Evolutionary conservation across 2,797 vertebrate species (phyloP), one percentile per base, ranked within the genome.

Genomic region (Spinus pinus): DNA sequence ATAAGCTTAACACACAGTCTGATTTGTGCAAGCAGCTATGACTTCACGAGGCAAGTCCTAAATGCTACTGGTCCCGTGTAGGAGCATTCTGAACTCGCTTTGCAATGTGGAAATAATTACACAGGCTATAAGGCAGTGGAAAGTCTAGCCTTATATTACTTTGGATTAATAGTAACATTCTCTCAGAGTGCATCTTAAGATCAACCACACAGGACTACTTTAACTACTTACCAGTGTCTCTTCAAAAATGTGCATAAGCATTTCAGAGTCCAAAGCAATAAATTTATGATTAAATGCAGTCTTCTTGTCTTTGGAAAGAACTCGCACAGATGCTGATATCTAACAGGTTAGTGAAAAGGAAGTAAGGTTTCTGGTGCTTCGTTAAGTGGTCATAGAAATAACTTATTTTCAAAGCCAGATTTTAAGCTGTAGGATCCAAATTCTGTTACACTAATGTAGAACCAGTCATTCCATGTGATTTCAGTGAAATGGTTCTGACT

Each of bases 301-400:
- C 49, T 30, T 93, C 28, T 49, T 86, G 42, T 83, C 62, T 78
- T 96, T 96, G 65, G 84, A 96, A 95, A 88, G 60, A 92, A 96
- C 79, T 85, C 85, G 93, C 49, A 47, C 4, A 8, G 79, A 47
- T 83, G 44, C 74, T 96, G 62, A 77, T 50, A 73, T 46, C 47
- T 86, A 95, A 75, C 56, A 89, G 47, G 50, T 53, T 39, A 31
- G 41, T 73, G 78, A 89, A 94, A 90, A 80, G 44, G 18, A 71
- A 89, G 56, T 70, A 85, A 90, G 31, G 69, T 69, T 57, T 80
- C 62, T 91, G 75, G 51, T 80, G 71, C 95, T 88, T 65, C 0
- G 9, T 91, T 86, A 50, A 93, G 82, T 30, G 60, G 72, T 92
- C 94, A 91, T 7, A 60, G 77, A 80, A 95, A 90, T 56, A 75